These are phyloP conservation scores for Mormyrus lacerda DNA, from an alignment of 2,113 vertebrate genomes.

Conservation along the genomic window DNA sequence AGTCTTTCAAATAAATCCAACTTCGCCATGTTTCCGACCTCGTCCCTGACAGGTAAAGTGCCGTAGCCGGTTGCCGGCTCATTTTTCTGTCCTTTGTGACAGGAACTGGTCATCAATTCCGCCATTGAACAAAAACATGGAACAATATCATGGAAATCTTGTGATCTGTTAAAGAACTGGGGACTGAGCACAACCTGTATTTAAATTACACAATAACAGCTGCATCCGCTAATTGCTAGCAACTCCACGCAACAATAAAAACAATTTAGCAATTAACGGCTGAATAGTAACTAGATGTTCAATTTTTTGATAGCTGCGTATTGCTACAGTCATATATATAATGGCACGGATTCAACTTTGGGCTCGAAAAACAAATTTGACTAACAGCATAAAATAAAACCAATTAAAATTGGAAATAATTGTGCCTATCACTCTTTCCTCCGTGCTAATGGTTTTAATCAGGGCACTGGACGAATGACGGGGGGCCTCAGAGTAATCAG, in stretches of 20 bases:
- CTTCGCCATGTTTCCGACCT: neutral
- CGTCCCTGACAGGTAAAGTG: neutral
- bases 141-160: neutral
- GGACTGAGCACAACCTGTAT: neutral
- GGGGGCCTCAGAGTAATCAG: neutral
- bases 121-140: neutral
- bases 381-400: neutral
- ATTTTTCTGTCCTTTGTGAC: neutral
- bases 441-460: neutral
- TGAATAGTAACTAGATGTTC: neutral
- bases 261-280: neutral
- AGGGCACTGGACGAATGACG: neutral
- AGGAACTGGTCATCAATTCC: neutral
- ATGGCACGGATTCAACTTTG: neutral
- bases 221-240: neutral
- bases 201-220: neutral
- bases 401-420: neutral
- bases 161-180: neutral
- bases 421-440: neutral
- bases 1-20: neutral
- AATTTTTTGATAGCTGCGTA: neutral
- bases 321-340: neutral
- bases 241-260: neutral
- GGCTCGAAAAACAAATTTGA: neutral
- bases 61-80: neutral